A percentile compares a stretch with the other conserved stretches of the same genome.
phyloP scores from a whole-genome alignment of 2,797 vertebrate genomes.

The Mycteria americana region DNA sequence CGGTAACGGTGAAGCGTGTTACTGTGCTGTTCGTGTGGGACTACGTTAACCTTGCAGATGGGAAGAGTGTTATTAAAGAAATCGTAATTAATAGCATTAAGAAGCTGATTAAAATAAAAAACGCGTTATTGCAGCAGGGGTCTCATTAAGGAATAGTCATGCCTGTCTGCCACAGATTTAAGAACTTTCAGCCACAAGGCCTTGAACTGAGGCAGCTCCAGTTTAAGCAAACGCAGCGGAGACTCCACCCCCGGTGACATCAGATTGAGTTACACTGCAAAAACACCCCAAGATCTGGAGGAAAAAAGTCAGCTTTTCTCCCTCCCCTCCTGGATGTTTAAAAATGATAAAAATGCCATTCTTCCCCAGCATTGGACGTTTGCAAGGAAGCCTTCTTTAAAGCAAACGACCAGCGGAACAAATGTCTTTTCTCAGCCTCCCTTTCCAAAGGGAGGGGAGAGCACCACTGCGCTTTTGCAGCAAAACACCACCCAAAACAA shows the following conservation, averaged over 20 bases:
- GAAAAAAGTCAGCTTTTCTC: not conserved
- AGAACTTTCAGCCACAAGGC: constrained; percentile 68
- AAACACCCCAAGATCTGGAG: constrained; percentile 55
- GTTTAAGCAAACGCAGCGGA: constrained; percentile 52
- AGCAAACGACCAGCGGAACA: not conserved
- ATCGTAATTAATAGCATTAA: constrained; percentile 54
- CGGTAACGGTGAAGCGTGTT: not conserved
- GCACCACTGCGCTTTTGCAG: not conserved
- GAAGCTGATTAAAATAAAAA: constrained; percentile 63
- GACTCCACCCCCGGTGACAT: constrained; percentile 71
- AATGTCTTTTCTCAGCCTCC: not conserved
- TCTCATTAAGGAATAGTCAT: constrained; percentile 63
- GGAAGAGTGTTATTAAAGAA: constrained; percentile 38
- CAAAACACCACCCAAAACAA: not conserved
- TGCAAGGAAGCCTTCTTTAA: not conserved
- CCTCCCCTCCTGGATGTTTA: constrained; percentile 23
- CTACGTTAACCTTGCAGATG: not conserved
- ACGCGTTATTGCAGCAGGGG: constrained; percentile 42
- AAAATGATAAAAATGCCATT: constrained; percentile 24
- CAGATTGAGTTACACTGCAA: constrained; percentile 67
- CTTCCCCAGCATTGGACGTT: not conserved
- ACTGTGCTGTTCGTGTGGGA: not conserved
- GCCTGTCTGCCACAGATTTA: constrained; percentile 65
- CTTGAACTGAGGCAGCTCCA: constrained; percentile 63
- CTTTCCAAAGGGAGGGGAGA: not conserved